Conservation (phyloP, 2,113 vertebrate genomes). For the Cheilinus undulatus region DNA sequence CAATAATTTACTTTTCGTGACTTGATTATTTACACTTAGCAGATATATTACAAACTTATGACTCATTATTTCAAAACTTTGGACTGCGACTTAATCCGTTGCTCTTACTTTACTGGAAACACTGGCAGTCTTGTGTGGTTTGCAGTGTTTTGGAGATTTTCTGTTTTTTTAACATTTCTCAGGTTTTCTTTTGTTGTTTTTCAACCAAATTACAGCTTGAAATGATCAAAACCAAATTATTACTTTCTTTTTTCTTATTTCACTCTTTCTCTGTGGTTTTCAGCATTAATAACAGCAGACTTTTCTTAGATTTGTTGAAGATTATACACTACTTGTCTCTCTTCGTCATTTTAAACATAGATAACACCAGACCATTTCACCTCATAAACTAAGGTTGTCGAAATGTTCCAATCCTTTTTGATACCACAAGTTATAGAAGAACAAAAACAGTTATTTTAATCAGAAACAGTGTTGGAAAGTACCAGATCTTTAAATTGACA, state of each 20-base stretch:
- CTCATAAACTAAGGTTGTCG: too few species aligned
- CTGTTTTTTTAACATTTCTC: background rate
- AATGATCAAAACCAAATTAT: background rate
- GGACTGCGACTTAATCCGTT: background rate
- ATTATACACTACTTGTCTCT: too few species aligned
- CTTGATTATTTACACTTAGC: background rate
- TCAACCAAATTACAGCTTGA: background rate
- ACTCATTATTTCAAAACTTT: constrained; percentile 1
- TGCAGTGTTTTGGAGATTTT: background rate
- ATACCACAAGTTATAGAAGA: too few species aligned
- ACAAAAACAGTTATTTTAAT: too few species aligned
- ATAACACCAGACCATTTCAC: too few species aligned
- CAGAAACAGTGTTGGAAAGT: too few species aligned
- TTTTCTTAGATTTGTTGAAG: too few species aligned
- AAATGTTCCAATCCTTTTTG: too few species aligned
- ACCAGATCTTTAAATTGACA: too few species aligned
- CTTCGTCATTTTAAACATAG: too few species aligned
- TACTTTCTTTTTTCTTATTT: background rate
- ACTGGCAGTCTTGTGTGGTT: background rate
- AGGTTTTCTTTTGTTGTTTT: background rate
- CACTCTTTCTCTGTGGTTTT: background rate
- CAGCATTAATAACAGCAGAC: too few species aligned
- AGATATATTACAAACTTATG: constrained; percentile 26
- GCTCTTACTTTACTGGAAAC: background rate
- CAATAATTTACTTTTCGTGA: constrained; percentile 9